Base-by-base conservation (phyloP, 2,888 invertebrate genomes). In the Eustalomyia histrio region DNA sequence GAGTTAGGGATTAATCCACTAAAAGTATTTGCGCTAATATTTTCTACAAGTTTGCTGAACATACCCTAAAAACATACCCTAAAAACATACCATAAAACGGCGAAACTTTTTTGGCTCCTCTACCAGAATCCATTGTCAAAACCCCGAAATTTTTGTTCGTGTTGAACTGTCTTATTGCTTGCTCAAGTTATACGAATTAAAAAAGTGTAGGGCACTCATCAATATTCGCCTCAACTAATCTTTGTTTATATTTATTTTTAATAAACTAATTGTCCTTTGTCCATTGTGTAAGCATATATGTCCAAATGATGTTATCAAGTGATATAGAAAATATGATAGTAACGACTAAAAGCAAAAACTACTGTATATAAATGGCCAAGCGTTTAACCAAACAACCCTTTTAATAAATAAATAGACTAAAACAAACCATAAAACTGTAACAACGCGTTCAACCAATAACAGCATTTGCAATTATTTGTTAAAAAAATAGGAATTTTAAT, bases 251-350 rank as follows among this genome's bases (percentile, higher is more conserved):
- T n/a, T n/a, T 14, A 6, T 47, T 47, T 81, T 74, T 78, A 78
- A 81, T 81, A 71, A 81, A 81, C 72, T 81, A 81, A 81, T 81
- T 81, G 81, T 52, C 12, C 43, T 3, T 10, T 69, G 60, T 52
- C 12, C 43, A 12, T 10, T 69, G 60, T 18, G 60, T 33, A 81
- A 75, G 65, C 24, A 60, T 43, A 64, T 60, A 43, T 55, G 39
- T 16, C 17, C 29, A 52, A 71, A 29, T 50, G 81, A 75, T 81
- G 43, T 71, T 78, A 81, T 78, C 81, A 17, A 9, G n/a, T 58
- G 71, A 74, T 78, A 65, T 43, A 43, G 50, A 39, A 67, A 76
- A 74, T 61, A 39, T 67, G 67, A 75, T 75, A 71, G 71, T 63
- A 57, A 71, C 57, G 52, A 39, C 57, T 71, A 43, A 78, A 80